phyloP scores from a whole-genome alignment of 2,797 vertebrate genomes.

The Poeciliopsis infans region DNA sequence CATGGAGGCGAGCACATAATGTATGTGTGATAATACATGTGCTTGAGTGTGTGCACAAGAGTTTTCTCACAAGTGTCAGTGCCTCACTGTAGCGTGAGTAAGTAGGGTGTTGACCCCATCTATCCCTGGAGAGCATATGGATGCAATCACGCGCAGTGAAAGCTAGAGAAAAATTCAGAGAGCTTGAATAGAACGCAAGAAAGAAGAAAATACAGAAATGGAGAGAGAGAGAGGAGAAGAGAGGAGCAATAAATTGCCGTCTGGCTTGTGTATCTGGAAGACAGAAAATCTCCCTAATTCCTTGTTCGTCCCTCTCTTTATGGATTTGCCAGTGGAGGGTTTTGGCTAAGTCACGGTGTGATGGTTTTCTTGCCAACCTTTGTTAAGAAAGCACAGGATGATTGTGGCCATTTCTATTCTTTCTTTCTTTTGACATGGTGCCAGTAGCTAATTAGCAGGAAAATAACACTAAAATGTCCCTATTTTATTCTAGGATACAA shows the following conservation, averaged over 20 bases:
- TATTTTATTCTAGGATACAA: conserved; percentile 52
- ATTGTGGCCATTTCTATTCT: conserved; percentile 65
- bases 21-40: conserved; percentile 20
- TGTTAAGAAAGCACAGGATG: conserved; percentile 62
- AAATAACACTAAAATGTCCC: conserved; percentile 41
- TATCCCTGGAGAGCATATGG: conserved; percentile 81
- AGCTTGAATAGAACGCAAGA: conserved; percentile 42
- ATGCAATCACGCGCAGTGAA: conserved; percentile 72
- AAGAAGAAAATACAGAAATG: conserved; percentile 37
- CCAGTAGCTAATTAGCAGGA: conserved; percentile 60
- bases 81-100: conserved; percentile 78
- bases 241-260: conserved; percentile 64
- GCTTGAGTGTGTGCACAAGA: conserved; percentile 25
- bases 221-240: conserved; percentile 33
- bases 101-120: conserved; percentile 81
- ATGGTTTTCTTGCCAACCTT: conserved; percentile 70
- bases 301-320: conserved; percentile 72
- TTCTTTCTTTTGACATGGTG: conserved; percentile 39
- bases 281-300: conserved; percentile 76
- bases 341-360: conserved; percentile 66
- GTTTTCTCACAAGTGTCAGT: conserved; percentile 81
- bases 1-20: conserved; percentile 54
- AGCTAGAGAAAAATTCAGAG: conserved; percentile 51
- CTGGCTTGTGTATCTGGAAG: conserved; percentile 71
- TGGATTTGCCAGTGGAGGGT: conserved; percentile 72